Evolutionary conservation across 2,888 invertebrate genomes (phyloP).

Genomic region (Pammene fasciana): DNA sequence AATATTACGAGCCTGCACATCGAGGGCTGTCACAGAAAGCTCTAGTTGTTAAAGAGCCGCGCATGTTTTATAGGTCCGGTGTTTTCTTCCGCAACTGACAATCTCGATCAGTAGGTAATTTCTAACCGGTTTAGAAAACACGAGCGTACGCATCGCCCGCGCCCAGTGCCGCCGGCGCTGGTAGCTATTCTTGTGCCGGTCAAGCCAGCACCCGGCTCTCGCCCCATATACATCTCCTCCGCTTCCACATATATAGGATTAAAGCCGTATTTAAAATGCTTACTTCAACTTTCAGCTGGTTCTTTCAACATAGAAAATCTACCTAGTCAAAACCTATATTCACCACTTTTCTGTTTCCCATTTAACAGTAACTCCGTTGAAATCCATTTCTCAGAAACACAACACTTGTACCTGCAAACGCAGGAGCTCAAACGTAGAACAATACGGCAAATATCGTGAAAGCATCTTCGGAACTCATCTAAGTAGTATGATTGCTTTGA

Average conservation of each 20-base stretch:
- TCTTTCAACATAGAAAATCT: conserved; percentile 5
- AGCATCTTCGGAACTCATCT: conserved; percentile 72
- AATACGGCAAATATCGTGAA: conserved; percentile 59
- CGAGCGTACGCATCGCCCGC: conserved; percentile 57
- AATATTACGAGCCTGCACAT: conserved; percentile 36
- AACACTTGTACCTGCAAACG: conserved; percentile 10
- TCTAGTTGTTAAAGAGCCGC: conserved; percentile 60
- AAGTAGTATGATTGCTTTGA: conserved; percentile 76
- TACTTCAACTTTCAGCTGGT: conserved; percentile 5
- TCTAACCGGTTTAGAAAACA: conserved; percentile 84
- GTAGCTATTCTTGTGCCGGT: conserved; percentile 43
- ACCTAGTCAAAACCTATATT: background rate
- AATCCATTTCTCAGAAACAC: background rate
- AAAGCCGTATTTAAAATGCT: conserved; percentile 11
- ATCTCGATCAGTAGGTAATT: conserved; percentile 82
- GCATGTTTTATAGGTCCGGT: conserved; percentile 70
- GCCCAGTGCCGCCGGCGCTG: conserved; percentile 33
- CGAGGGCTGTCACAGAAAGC: conserved; percentile 63
- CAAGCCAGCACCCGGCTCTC: conserved; percentile 63
- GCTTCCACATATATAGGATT: conserved; percentile 54
- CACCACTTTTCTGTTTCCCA: background rate
- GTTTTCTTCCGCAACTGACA: conserved; percentile 79
- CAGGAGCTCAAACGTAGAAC: conserved; percentile 9
- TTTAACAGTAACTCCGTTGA: background rate
- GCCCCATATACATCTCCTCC: conserved; percentile 62